Evolutionary conservation across 1,140 invertebrate species (phyloP), one percentile per base, ranked within the genome.

Genomic region (Drosophila guanche): DNA sequence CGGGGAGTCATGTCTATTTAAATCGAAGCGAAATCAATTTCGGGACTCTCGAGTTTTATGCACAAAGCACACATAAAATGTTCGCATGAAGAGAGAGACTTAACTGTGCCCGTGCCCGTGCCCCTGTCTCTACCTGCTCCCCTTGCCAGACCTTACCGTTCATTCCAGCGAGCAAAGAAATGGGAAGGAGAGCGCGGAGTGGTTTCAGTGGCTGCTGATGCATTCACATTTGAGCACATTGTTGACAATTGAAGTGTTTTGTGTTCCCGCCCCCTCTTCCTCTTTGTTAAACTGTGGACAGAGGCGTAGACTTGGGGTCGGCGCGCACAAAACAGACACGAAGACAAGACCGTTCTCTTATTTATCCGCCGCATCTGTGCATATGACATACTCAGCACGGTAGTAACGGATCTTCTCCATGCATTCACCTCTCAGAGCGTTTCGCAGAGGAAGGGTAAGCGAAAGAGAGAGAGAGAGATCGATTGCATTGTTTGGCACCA

Each of bases 1-100:
- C 43, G 66, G 60, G 69, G 46, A 50, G 46, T 14, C 65, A 68
- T 76, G 79, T 85, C 79, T 84, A 84, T 84, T 84, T 84, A 84
- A 84, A 85, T 84, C 80, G 80, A 76, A 79, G 80, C 63, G 67
- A 84, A 84, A 84, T 85, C 80, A 84, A 84, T 84, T 84, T 85
- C 45, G 71, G 79, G 48, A 85, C 61, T 85, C 61, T 85, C 76
- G 71, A 76, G 76, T 85, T 84, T 84, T 85, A 84, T 84, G 76
- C 80, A 76, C 76, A 85, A 58, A 51, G 72, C 72, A 72, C 79
- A 84, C 76, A 84, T 85, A 84, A 84, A 84, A 85, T 76, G 73
- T 59, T 62, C 80, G 62, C 80, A 72, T 85, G 76, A 85, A 78
- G 71, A 72, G 65, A 68, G 80, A 1, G 80, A 4, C 77, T 85